Percentiles rank a stretch among this genome's conserved stretches.
phyloP scores from a whole-genome alignment of 2,888 invertebrate genomes.

The Cheilosia urbana region DNA sequence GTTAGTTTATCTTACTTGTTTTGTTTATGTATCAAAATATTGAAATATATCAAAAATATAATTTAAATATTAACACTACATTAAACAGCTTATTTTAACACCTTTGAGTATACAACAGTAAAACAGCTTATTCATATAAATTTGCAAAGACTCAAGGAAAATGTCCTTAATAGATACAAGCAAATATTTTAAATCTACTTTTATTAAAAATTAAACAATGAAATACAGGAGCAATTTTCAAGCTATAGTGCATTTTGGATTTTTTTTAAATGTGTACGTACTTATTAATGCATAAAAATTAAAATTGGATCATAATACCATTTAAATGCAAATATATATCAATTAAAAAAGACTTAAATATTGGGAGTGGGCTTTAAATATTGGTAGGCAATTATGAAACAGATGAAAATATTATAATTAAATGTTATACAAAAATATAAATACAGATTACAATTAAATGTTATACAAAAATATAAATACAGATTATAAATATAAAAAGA shows the following conservation, averaged over 20 bases:
- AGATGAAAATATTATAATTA: slow-evolving; percentile 18
- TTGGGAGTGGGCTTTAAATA: neutral
- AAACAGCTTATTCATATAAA: slow-evolving; percentile 70
- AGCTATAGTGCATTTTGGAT: slow-evolving; percentile 52
- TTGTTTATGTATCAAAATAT: slow-evolving; percentile 75
- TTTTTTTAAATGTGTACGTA: slow-evolving; percentile 20
- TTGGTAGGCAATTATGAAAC: slow-evolving; percentile 15
- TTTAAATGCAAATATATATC: neutral
- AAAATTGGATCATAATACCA: neutral
- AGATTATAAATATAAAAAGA: slow-evolving; percentile 49
- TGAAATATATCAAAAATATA: slow-evolving; percentile 76
- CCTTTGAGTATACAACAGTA: slow-evolving; percentile 75
- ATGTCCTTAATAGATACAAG: slow-evolving; percentile 62
- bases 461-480: slow-evolving; percentile 27
- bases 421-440: slow-evolving; percentile 27
- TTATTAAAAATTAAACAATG: slow-evolving; percentile 48
- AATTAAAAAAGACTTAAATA: neutral
- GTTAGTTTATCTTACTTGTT: slow-evolving; percentile 69
- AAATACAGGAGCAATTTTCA: slow-evolving; percentile 44
- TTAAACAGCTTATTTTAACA: slow-evolving; percentile 74
- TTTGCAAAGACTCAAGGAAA: slow-evolving; percentile 65
- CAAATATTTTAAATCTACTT: slow-evolving; percentile 42
- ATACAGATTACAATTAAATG: slow-evolving; percentile 24
- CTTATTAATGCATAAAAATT: neutral
- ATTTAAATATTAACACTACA: slow-evolving; percentile 75